phyloP scores from a whole-genome alignment of 2,888 invertebrate species.

The Steinernema hermaphroditum region DNA sequence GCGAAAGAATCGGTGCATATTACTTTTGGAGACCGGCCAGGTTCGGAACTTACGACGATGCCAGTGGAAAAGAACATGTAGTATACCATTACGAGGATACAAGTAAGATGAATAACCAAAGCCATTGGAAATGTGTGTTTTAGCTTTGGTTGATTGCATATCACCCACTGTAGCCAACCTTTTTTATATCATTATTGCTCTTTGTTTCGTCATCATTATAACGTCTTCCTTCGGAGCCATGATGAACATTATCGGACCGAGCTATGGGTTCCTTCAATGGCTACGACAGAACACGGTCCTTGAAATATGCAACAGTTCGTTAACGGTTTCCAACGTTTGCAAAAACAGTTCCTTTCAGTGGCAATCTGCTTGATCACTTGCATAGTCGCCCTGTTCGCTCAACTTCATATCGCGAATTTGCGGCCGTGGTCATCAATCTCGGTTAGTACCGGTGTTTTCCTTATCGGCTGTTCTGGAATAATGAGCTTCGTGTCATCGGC shows the following conservation, averaged over 20 bases:
- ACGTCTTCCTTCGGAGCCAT: conserved; percentile 44
- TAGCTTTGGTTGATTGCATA: conserved; percentile 57
- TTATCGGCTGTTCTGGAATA: conserved; percentile 44
- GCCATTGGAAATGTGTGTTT: too few relatives aligned
- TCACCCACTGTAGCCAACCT: conserved; percentile 54
- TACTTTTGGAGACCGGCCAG: conserved; percentile 53
- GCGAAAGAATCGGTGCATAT: conserved; percentile 41
- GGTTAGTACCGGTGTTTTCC: conserved; percentile 50
- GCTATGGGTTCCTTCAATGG: conserved; percentile 51
- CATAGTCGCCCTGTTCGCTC: conserved; percentile 46
- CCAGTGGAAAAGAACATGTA: conserved; percentile 45
- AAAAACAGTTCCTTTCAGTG: conserved; percentile 46
- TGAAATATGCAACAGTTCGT: conserved; percentile 55
- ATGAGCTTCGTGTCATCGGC: conserved; percentile 42
- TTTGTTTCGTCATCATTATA: conserved; percentile 52
- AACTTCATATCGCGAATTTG: conserved; percentile 44
- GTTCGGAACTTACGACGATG: conserved; percentile 51
- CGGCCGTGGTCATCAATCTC: conserved; percentile 45
- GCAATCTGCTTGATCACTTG: conserved; percentile 47
- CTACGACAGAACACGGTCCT: conserved; percentile 50
- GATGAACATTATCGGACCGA: conserved; percentile 49
- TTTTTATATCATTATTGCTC: conserved; percentile 57
- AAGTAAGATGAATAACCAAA: conserved; percentile 38
- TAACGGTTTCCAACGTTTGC: conserved; percentile 27
- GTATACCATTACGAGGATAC: conserved; percentile 49